phyloP scores from a whole-genome alignment of 2,888 invertebrate genomes.

The Ptychoptera albimana region DNA sequence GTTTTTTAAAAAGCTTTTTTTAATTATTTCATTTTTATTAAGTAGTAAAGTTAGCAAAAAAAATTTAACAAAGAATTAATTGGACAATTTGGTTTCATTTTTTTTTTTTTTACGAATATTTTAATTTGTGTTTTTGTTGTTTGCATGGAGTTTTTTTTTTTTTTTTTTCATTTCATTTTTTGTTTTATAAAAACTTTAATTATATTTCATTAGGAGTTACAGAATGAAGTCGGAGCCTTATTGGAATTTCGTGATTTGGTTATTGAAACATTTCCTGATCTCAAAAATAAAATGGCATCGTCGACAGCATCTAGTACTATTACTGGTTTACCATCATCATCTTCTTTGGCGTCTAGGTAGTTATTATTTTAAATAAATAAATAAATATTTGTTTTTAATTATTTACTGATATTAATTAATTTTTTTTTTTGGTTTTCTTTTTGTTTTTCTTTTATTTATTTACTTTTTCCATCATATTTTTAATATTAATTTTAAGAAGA shows the following conservation, averaged over 20 bases:
- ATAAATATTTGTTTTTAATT: background rate
- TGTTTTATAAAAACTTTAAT: background rate
- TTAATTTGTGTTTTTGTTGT: background rate
- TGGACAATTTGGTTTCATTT: no score
- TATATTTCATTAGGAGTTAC: constrained; percentile 46
- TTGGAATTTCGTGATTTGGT: constrained; percentile 86
- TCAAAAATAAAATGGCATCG: constrained; percentile 71
- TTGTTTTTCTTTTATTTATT: no score
- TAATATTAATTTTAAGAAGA: constrained; percentile 23
- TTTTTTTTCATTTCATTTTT: background rate
- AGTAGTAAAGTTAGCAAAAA: no score
- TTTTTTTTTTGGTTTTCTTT: background rate
- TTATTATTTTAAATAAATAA: background rate
- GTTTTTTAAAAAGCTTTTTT: no score
- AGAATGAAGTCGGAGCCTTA: constrained; percentile 83
- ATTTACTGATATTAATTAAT: background rate
- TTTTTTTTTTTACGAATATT: no score
- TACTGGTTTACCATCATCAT: constrained; percentile 24
- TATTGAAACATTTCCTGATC: constrained; percentile 85
- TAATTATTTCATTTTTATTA: no score
- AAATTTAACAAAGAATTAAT: no score
- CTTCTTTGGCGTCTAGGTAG: constrained; percentile 27
- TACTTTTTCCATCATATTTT: no score
- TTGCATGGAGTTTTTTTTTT: background rate
- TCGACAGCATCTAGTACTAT: constrained; percentile 34